Base-by-base conservation (phyloP, 2,113 vertebrate genomes). In the Phrynocephalus versicolor region DNA sequence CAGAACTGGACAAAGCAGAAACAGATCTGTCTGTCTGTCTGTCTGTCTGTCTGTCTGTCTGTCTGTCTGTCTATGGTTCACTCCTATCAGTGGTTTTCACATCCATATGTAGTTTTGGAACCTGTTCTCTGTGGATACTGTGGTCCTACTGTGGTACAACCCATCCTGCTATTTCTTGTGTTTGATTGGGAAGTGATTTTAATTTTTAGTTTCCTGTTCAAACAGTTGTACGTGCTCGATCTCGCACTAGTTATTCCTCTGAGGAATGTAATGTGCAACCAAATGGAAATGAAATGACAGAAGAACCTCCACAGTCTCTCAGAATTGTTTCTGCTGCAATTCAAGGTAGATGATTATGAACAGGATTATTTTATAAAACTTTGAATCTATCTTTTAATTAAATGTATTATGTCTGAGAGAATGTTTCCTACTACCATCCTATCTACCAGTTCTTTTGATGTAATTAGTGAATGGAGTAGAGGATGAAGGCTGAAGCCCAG, bases 321-420 rank as follows among this genome's bases (percentile, higher is more conserved):
- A 94, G 86, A 92, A 86, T 25, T 0, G 94, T 35, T 55, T 89
- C 94, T 86, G 91, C 95, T 92, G 55, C 88, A 88, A 95, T 90
- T 93, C 94, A 94, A 94, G 93, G 94, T 94, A 96, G 85, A 82
- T 83, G 80, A 80, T 84, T 37, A 74, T 79, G 84, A 82, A 72
- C 69, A 90, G 89, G 16, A 74, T 1, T 58, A 25, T 69, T 41
- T 85, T 27, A 85, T 18, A 13, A 37, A 45, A 33, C 55, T 45
- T 72, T 62, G 41, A 12, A 23, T 72, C 5, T n/a, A 21, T 13
- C 16, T 19, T n/a, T 72, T 73, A 78, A 5, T 15, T 35, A n/a
- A n/a, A n/a, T n/a, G 10, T 55, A 57, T 74, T 74, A 0, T 45
- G 37, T 83, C 6, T 83, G 15, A 10, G 6, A 55, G 39, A 64